Base-by-base conservation (phyloP, 2,113 vertebrate genomes). In the Rhagologus leucostigma region DNA sequence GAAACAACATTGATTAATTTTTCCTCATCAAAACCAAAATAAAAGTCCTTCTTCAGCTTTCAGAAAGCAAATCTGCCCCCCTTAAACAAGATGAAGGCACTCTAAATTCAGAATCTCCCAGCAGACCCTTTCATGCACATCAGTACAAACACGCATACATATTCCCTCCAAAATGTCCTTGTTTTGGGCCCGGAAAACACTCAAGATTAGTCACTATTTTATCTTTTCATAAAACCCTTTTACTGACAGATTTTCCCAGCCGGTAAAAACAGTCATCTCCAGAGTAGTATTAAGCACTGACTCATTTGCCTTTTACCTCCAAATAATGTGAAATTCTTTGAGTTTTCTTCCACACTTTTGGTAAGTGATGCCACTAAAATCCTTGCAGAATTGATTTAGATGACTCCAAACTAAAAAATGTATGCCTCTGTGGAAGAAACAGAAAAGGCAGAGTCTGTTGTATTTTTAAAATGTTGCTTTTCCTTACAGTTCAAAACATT, bases 321-420 rank as follows among this genome's bases (percentile, higher is more conserved):
- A 84, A 84, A 71, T 84, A 67, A 84, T 57, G 13, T 52, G 44
- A 87, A 96, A 78, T 32, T 16, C 33, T 92, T 86, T 81, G 49
- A 75, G 22, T 57, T 93, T 90, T 75, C 37, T 84, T 63, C 69
- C 64, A 69, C 23, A 26, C 4, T 81, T 83, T 60, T 71, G 8
- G 29, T 41, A 93, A 71, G 26, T 30, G 18, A 93, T 86, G 32
- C 68, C 41, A 60, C 24, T 87, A 56, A 93, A 81, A 78, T 62
- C 37, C 65, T 87, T 64, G 62, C 33, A 82, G 7, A 92, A 93
- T 37, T 78, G 10, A 90, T 90, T 70, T 95, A 44, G 81, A 19
- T 59, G 3, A 83, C 50, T 93, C 63, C 67, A 87, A 89, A 80
- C 35, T 81, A 32, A 87, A 88, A 76, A 56, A n/a, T n/a, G n/a